Percentiles rank a stretch among this genome's conserved stretches.
phyloP scores from a whole-genome alignment of 1,140 invertebrate genomes.

The Bombus ignitus region DNA sequence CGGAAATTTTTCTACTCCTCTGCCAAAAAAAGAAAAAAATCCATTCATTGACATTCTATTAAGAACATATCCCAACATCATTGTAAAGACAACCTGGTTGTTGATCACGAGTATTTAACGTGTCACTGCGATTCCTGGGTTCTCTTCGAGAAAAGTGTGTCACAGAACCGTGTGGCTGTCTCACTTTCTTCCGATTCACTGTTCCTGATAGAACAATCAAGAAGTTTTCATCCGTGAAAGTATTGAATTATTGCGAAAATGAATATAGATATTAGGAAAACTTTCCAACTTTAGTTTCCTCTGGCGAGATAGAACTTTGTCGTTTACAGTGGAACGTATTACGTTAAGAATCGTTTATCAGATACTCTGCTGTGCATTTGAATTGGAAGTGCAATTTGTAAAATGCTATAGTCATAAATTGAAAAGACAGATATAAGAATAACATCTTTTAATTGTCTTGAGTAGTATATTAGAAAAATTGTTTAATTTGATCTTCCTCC shows the following conservation, averaged over 20 bases:
- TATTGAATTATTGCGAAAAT: not conserved
- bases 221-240: not conserved
- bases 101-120: not conserved
- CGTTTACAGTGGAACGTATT: not conserved
- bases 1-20: not conserved
- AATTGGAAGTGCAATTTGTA: too few relatives aligned
- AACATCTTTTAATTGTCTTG: too few relatives aligned
- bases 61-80: too few relatives aligned
- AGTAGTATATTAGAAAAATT: too few relatives aligned
- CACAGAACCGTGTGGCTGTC: constrained; percentile 36
- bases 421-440: too few relatives aligned
- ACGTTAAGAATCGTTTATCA: too few relatives aligned
- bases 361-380: too few relatives aligned
- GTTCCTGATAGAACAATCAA: constrained; percentile 35
- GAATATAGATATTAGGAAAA: not conserved
- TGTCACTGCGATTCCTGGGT: not conserved
- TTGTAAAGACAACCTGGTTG: too few relatives aligned
- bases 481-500: too few relatives aligned
- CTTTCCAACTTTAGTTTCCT: not conserved
- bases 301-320: not conserved
- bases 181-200: constrained; percentile 54
- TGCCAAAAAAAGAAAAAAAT: not conserved
- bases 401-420: too few relatives aligned
- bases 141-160: constrained; percentile 56
- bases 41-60: not conserved